Evolutionary conservation across 2,797 vertebrate genomes (phyloP).

Genomic region (Girardinus metallicus): DNA sequence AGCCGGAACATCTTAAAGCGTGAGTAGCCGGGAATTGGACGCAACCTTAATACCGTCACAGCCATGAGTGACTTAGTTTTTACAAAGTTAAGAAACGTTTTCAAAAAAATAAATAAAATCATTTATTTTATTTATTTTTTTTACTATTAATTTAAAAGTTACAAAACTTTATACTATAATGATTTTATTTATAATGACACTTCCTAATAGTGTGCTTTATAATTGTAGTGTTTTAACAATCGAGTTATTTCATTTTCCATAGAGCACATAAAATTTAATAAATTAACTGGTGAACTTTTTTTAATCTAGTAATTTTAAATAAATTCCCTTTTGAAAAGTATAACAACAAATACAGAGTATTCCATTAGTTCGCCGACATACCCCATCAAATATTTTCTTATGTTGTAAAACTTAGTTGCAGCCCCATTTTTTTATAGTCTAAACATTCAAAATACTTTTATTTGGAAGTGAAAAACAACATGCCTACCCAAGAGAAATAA

Average conservation of each 20-base stretch:
- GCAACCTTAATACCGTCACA: background rate
- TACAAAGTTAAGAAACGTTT: background rate
- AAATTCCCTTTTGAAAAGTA: background rate
- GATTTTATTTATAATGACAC: background rate
- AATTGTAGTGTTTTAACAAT: background rate
- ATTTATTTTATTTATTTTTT: background rate
- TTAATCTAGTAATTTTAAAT: background rate
- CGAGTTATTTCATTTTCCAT: background rate
- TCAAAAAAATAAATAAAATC: background rate
- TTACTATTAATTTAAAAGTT: background rate
- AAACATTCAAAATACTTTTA: background rate
- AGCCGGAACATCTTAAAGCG: constrained; percentile 97
- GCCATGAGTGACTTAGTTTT: background rate
- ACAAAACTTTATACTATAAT: too few species aligned
- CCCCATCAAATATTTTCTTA: background rate
- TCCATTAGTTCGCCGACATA: too few species aligned
- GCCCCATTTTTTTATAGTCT: background rate
- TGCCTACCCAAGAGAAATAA: background rate
- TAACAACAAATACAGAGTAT: background rate
- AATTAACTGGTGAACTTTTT: background rate
- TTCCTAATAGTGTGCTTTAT: background rate
- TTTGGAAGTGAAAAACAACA: background rate
- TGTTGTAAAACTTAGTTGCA: background rate
- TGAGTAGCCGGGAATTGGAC: constrained; percentile 77
- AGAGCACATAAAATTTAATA: background rate